Evolutionary conservation across 2,888 invertebrate species (phyloP), one percentile per base, ranked within the genome.

Genomic region (Ischnura elegans): DNA sequence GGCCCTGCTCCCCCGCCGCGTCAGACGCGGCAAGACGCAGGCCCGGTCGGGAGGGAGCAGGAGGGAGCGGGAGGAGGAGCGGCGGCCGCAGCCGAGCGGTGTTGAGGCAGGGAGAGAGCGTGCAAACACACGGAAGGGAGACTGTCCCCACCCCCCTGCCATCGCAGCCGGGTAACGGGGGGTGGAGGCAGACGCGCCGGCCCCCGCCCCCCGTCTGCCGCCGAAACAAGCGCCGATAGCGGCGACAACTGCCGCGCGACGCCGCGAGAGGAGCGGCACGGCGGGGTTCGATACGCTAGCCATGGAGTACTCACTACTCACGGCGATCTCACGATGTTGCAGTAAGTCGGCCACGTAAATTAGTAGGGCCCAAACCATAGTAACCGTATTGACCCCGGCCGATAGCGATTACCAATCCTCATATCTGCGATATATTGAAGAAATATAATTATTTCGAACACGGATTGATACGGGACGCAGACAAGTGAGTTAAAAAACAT

Each of bases 141-240:
- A 87, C 47, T 55, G 45, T 29, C 43, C 90, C n/a, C n/a, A n/a
- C 16, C 85, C 94, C 87, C 84, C 55, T 90, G 85, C 55, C 93
- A 85, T 87, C 87, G 66, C 61, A 66, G 87, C 93, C 4, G 6
- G 93, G 76, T 21, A 61, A 45, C 55, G 87, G 90, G 76, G 93
- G 46, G 47, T 55, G 76, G 87, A 43, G 94, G 94, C 94, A 94
- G 95, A 94, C 94, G 94, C 94, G 94, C 94, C 94, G 4, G 95
- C 95, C 94, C 94, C 94, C 94, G 93, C 61, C 55, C 94, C 94
- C 94, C 94, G 94, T 94, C 94, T 94, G 93, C 94, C 93, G 94
- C 94, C 94, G 94, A 94, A 94, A 95, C 95, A 95, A 96, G 95
- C 95, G 95, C 94, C 93, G 46, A 93, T 94, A 45, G 51, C 87